Percentiles rank a stretch among this genome's conserved stretches.
phyloP scores from a whole-genome alignment of 2,113 vertebrate species.

The Perca schrenkii region DNA sequence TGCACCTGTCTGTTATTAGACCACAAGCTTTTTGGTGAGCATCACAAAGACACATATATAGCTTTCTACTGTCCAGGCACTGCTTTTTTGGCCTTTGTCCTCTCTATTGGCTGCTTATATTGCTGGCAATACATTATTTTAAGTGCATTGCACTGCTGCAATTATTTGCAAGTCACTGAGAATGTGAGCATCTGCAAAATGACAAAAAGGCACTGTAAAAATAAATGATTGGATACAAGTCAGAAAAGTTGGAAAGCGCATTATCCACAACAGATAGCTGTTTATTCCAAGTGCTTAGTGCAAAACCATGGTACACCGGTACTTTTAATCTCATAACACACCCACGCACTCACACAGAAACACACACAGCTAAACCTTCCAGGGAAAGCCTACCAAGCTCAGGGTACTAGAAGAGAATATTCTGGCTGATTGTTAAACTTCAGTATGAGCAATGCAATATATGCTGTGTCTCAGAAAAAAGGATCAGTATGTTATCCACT shows the following conservation, averaged over 20 bases:
- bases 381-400: constrained; percentile 2
- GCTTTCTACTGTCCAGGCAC: constrained; percentile 13
- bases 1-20: constrained; percentile 37
- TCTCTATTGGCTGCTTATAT: constrained; percentile 17
- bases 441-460: not conserved
- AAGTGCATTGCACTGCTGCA: constrained; percentile 19
- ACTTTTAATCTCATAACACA: constrained; percentile 65
- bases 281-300: constrained; percentile 63
- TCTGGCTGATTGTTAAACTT: constrained; percentile 13
- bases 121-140: constrained; percentile 34
- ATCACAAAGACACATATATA: constrained; percentile 31
- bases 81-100: constrained; percentile 27
- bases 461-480: not conserved
- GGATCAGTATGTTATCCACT: not conserved
- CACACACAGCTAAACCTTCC: constrained; percentile 23
- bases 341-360: constrained; percentile 26
- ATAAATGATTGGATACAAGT: constrained; percentile 56
- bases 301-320: constrained; percentile 57
- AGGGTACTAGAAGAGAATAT: constrained; percentile 5
- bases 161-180: constrained; percentile 35
- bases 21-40: constrained; percentile 31
- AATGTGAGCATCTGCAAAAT: constrained; percentile 51
- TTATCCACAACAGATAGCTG: constrained; percentile 64
- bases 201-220: constrained; percentile 47
- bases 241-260: constrained; percentile 57